These are phyloP conservation scores for Otocyon megalotis DNA, from an alignment of 2,113 vertebrate genomes.

Conservation along the genomic window DNA sequence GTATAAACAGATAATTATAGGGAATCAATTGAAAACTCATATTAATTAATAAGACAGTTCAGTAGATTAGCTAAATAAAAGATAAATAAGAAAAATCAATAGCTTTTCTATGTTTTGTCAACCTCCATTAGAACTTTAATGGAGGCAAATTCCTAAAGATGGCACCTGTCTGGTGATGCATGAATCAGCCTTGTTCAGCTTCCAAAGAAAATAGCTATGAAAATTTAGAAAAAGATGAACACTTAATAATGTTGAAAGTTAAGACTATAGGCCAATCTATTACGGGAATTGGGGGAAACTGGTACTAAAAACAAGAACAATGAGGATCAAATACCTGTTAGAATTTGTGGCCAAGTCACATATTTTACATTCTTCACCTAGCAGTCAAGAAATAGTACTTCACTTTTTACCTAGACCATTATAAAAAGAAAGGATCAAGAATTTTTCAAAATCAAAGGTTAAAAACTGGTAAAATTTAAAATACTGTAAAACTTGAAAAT, in stretches of 20 bases:
- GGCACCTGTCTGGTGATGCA: background rate
- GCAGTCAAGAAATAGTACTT: background rate
- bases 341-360: background rate
- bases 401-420: conserved; percentile 30
- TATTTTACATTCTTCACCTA: background rate
- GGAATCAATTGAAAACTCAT: conserved; percentile 28
- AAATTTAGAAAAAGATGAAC: conserved; percentile 42
- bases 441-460: conserved; percentile 19
- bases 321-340: background rate
- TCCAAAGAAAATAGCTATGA: conserved; percentile 27
- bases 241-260: background rate
- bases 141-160: conserved; percentile 31
- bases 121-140: conserved; percentile 41
- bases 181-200: background rate
- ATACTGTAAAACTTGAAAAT: conserved; percentile 27
- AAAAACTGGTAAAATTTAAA: conserved; percentile 12
- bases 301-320: background rate
- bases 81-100: conserved; percentile 48
- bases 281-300: background rate
- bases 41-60: conserved; percentile 49
- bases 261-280: background rate
- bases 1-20: conserved; percentile 51
- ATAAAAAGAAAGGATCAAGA: background rate
- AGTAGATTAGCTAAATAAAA: conserved; percentile 59
- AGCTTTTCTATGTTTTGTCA: conserved; percentile 46